Evolutionary conservation across 1,140 invertebrate species (phyloP).

Genomic region (Leptopilina clavipes): DNA sequence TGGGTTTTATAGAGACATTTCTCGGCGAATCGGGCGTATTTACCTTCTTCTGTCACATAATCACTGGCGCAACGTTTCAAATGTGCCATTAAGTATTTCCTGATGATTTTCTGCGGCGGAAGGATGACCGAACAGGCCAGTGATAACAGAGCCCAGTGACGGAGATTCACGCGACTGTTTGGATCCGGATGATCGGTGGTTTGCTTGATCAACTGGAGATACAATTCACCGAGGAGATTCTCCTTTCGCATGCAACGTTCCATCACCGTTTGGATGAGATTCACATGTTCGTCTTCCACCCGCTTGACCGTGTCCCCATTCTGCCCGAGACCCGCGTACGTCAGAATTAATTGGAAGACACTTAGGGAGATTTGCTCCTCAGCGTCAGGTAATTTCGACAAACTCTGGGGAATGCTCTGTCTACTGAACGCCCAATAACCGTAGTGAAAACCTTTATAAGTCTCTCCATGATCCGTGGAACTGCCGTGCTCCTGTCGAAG

Average conservation of each 20-base stretch:
- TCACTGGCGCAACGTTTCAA: constrained; percentile 91
- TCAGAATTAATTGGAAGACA: constrained; percentile 84
- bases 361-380: constrained; percentile 90
- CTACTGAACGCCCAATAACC: constrained; percentile 94
- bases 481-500: constrained; percentile 86
- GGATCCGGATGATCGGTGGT: constrained; percentile 95
- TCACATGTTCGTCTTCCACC: constrained; percentile 90
- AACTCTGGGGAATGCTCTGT: constrained; percentile 84
- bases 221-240: constrained; percentile 90
- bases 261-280: constrained; percentile 90
- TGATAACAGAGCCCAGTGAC: constrained; percentile 94
- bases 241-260: constrained; percentile 94
- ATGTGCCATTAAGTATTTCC: constrained; percentile 93
- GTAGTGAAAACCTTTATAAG: constrained; percentile 90
- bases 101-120: constrained; percentile 87
- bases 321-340: constrained; percentile 89
- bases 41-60: constrained; percentile 93
- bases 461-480: constrained; percentile 82
- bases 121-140: constrained; percentile 91
- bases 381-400: constrained; percentile 88
- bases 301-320: constrained; percentile 80
- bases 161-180: constrained; percentile 88
- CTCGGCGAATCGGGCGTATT: constrained; percentile 94
- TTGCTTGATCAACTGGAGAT: constrained; percentile 94
- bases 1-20: constrained; percentile 91